Base-by-base conservation (phyloP, 2,888 invertebrate species). In the Odontocerum albicorne region DNA sequence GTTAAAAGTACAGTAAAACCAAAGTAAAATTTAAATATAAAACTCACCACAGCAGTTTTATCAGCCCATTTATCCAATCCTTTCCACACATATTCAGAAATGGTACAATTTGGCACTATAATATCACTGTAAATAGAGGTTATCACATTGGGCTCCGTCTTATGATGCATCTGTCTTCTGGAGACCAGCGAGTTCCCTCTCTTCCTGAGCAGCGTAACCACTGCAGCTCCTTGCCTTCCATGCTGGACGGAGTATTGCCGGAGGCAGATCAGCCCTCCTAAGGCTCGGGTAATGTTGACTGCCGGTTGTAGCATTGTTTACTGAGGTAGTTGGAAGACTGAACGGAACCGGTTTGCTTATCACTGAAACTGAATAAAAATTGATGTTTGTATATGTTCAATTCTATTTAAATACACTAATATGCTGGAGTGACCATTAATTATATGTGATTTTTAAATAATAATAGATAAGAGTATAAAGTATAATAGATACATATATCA, bases 51-150 rank as follows among this genome's bases (percentile, higher is more conserved):
- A 35, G 86, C 86, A 21, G 81, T 82, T 65, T 81, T 80, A 60
- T 86, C 81, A n/a, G 82, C 79, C 86, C 86, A 88, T 64, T 79
- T 79, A 42, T 83, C 80, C 57, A 85, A 68, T 63, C 83, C 76
- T 54, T 74, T 72, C 85, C 85, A 87, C 6, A 87, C 71, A 65
- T 76, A 82, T 63, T 87, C 82, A 63, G 81, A 77, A 15, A 86
- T 64, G 2, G 81, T 75, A 13, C 76, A 66, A 61, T 82, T 77
- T 0, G 75, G 73, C 16, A 70, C 64, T 1, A 71, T 67, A 31
- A 82, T 64, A 35, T 79, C 71, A 19, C 75, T 75, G 62, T 68
- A 80, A 2, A 75, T 74, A 4, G 76, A 90, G 31, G 65, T 71
- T 8, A 76, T 56, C 27, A 77, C 70, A 49, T 75, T 73, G 10